Evolutionary conservation across 2,113 vertebrate species (phyloP).

Genomic region (Rhegmatorhina hoffmannsi): DNA sequence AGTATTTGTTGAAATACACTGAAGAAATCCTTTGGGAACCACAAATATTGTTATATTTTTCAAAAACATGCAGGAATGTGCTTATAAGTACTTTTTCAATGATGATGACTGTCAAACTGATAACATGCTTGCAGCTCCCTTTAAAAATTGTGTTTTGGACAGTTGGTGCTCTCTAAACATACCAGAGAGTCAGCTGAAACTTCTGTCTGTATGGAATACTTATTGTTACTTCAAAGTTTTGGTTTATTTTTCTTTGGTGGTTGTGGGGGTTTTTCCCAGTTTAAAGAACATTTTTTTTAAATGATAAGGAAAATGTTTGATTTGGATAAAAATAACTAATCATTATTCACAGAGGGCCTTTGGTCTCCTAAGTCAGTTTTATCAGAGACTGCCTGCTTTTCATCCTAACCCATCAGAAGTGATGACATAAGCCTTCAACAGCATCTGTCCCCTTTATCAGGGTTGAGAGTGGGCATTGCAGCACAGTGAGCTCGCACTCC

Average conservation of each 20-base stretch:
- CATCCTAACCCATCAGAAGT: background rate
- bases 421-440: background rate
- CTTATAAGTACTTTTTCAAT: background rate
- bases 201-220: background rate
- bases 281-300: background rate
- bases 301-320: background rate
- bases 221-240: background rate
- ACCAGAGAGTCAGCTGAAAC: background rate
- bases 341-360: background rate
- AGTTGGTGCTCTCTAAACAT: background rate
- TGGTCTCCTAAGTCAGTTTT: background rate
- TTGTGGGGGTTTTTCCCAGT: background rate
- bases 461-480: background rate
- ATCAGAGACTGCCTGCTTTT: background rate
- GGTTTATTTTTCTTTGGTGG: background rate
- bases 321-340: background rate
- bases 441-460: background rate
- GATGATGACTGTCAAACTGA: background rate
- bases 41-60: background rate
- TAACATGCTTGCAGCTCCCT: background rate
- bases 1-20: background rate
- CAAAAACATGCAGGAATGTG: background rate
- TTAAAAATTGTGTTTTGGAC: background rate
- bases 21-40: background rate
- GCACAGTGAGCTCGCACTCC: accelerated